Evolutionary conservation across 2,113 vertebrate genomes (phyloP).

Genomic region (Melanocharis versteri): DNA sequence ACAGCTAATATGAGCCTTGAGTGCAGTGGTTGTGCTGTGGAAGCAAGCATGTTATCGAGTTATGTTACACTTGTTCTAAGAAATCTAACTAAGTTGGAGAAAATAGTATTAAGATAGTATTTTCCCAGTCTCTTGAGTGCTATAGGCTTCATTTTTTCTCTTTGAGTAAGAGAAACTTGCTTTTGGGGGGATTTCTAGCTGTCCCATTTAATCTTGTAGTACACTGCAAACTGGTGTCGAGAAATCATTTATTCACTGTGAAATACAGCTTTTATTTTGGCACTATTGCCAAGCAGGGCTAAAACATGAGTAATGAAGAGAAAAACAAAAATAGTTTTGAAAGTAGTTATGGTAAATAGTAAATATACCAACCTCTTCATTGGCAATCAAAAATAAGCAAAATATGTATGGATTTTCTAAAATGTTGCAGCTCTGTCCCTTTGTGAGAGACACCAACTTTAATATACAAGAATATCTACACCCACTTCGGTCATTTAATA

Average conservation of each 20-base stretch:
- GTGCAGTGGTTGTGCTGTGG: neutral
- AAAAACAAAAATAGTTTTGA: neutral
- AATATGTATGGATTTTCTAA: neutral
- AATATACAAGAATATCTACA: neutral
- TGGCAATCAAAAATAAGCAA: neutral
- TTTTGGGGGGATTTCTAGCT: neutral
- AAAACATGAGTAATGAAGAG: neutral
- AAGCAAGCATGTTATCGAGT: fast-evolving
- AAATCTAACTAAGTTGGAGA: neutral
- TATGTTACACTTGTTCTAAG: neutral
- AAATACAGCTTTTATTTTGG: neutral
- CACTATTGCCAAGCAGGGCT: neutral
- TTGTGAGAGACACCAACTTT: neutral
- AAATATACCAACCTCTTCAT: neutral
- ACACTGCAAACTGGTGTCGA: neutral
- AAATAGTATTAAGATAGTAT: neutral
- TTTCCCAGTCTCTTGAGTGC: neutral
- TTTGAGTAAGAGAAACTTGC: neutral
- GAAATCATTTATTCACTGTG: neutral
- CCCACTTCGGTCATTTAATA: fast-evolving
- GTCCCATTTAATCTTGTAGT: neutral
- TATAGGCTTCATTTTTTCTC: neutral
- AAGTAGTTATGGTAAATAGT: neutral
- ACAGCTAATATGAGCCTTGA: neutral
- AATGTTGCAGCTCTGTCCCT: neutral